These are phyloP conservation scores for Lepisosteus oculatus DNA, from an alignment of 2,113 vertebrate genomes.

Conservation along the genomic window DNA sequence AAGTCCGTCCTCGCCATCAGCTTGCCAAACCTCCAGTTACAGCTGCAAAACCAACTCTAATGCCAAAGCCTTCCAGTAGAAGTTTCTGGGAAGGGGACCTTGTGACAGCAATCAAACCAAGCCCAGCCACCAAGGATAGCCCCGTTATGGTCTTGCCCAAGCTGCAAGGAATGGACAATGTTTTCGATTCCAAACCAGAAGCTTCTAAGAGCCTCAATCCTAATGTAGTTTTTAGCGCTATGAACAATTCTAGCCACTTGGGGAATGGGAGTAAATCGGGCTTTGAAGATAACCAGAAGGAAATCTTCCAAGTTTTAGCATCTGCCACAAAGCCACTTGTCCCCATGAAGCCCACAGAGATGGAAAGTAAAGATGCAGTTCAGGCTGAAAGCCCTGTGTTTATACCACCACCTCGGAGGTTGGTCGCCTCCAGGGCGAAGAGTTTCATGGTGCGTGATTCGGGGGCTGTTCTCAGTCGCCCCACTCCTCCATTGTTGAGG, in stretches of 20 bases:
- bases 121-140: slow-evolving; percentile 44
- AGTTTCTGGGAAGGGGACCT: slow-evolving; percentile 59
- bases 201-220: slow-evolving; percentile 74
- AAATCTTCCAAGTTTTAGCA: slow-evolving; percentile 45
- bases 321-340: slow-evolving; percentile 67
- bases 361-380: slow-evolving; percentile 26
- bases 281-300: slow-evolving; percentile 26
- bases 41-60: slow-evolving; percentile 73
- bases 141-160: slow-evolving; percentile 28
- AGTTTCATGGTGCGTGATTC: slow-evolving; percentile 51
- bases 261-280: slow-evolving; percentile 25
- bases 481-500: slow-evolving; percentile 37
- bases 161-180: slow-evolving; percentile 34
- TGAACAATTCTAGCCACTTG: slow-evolving; percentile 49
- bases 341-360: slow-evolving; percentile 57
- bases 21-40: slow-evolving; percentile 53
- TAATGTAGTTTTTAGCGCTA: slow-evolving; percentile 51
- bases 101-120: slow-evolving; percentile 46
- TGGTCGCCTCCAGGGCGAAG: slow-evolving; percentile 58
- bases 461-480: slow-evolving; percentile 30
- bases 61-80: slow-evolving; percentile 63
- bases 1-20: slow-evolving; percentile 66
- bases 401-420: slow-evolving; percentile 45
- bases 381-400: slow-evolving; percentile 33
- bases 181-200: slow-evolving; percentile 63